Percentiles rank a stretch among this genome's conserved stretches.
Evolutionary conservation across 2,888 invertebrate species (phyloP).

Genomic region (Agrotis clavis): DNA sequence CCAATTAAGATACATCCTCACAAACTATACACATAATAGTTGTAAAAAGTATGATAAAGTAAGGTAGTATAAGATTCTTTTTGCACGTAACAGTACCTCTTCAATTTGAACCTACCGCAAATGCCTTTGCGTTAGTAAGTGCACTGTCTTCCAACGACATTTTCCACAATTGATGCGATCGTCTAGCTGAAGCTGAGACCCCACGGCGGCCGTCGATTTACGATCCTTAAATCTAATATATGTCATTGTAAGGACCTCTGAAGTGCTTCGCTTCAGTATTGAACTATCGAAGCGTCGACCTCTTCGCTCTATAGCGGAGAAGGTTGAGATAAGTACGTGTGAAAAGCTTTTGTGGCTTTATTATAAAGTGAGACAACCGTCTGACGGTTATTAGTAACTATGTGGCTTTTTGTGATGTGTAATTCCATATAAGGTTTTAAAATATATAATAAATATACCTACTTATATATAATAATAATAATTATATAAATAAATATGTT

Average conservation of each 20-base stretch:
- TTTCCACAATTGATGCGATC: slow-evolving; percentile 49
- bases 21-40: too few species aligned
- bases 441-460: too few species aligned
- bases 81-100: background rate
- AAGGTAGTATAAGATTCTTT: background rate
- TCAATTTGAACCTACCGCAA: background rate
- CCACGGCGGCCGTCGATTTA: slow-evolving; percentile 47
- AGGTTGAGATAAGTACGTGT: slow-evolving; percentile 4
- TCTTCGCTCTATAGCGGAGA: slow-evolving; percentile 7
- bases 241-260: slow-evolving; percentile 52
- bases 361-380: background rate
- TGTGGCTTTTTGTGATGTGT: background rate
- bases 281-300: slow-evolving; percentile 32
- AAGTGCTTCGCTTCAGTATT: slow-evolving; percentile 53
- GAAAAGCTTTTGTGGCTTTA: slow-evolving; percentile 18
- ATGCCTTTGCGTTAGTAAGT: slow-evolving; percentile 16
- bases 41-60: too few species aligned
- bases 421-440: background rate
- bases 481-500: background rate
- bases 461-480: too few species aligned
- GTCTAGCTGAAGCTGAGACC: slow-evolving; percentile 44
- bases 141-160: slow-evolving; percentile 36
- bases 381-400: background rate
- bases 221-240: slow-evolving; percentile 62
- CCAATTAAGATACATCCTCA: too few species aligned